These are phyloP conservation scores for Bombylius discolor DNA, from an alignment of 2,888 invertebrate species.

Conservation along the genomic window DNA sequence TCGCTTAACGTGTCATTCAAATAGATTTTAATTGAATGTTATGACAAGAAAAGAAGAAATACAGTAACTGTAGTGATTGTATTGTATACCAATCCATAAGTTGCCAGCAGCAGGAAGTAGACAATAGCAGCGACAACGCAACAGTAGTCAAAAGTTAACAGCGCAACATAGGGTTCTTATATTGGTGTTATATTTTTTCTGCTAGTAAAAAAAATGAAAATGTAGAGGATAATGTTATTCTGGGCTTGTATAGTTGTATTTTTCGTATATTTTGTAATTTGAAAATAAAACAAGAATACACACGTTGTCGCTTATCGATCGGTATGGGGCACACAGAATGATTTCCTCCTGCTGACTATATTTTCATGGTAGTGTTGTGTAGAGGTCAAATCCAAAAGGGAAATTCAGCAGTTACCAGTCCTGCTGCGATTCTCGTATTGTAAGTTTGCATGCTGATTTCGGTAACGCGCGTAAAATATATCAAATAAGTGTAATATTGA, in stretches of 20 bases:
- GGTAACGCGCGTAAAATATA: conserved; percentile 2
- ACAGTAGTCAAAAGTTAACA: conserved; percentile 7
- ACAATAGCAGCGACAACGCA: neutral
- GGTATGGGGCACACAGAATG: conserved; percentile 13
- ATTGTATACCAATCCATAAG: neutral
- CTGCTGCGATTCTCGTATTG: conserved; percentile 38
- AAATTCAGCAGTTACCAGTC: conserved; percentile 35
- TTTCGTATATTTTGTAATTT: too few relatives aligned
- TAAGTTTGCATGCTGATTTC: conserved; percentile 25
- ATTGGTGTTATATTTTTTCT: too few relatives aligned
- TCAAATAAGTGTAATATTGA: neutral
- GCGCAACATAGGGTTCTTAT: neutral
- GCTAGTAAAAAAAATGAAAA: too few relatives aligned
- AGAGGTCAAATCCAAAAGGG: conserved; percentile 22
- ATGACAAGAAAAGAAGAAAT: too few relatives aligned
- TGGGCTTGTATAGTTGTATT: too few relatives aligned
- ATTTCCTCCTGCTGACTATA: conserved; percentile 13
- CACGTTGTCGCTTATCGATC: conserved; percentile 3
- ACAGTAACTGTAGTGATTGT: too few relatives aligned
- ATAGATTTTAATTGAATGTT: neutral
- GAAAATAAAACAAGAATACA: neutral
- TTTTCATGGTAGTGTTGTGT: conserved; percentile 1
- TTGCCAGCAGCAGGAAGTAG: conserved; percentile 4
- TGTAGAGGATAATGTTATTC: too few relatives aligned
- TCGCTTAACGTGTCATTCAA: neutral